Evolutionary conservation across 2,888 invertebrate genomes (phyloP).

Genomic region (Tetheella fluctuosa): DNA sequence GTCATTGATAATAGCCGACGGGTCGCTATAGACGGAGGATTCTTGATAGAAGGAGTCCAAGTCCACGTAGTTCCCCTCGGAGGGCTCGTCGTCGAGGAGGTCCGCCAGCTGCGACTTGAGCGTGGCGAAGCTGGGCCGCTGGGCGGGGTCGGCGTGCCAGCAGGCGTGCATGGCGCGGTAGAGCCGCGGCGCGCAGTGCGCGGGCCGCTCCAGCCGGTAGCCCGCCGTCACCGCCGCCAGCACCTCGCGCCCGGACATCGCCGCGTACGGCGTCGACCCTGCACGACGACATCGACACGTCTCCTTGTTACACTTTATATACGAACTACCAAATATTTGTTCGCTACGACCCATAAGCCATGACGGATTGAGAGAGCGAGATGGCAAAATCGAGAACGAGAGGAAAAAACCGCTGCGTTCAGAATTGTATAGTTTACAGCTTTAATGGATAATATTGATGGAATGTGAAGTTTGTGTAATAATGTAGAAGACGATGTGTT

Average conservation of each 20-base stretch:
- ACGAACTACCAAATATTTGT: too few species aligned
- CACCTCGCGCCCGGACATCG: conserved; percentile 93
- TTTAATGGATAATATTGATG: too few species aligned
- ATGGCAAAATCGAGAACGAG: too few species aligned
- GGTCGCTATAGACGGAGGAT: conserved; percentile 83
- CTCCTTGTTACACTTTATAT: too few species aligned
- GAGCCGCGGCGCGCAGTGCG: conserved; percentile 88
- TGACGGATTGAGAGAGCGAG: too few species aligned
- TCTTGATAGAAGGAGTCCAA: conserved; percentile 87
- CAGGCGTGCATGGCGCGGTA: conserved; percentile 81
- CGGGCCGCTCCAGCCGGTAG: conserved; percentile 90
- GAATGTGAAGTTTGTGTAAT: too few species aligned
- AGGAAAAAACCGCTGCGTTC: too few species aligned
- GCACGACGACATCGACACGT: too few species aligned
- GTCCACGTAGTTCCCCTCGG: conserved; percentile 87
- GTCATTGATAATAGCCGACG: conserved; percentile 79
- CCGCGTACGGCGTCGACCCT: conserved; percentile 95
- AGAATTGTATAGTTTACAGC: too few species aligned
- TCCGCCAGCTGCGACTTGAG: conserved; percentile 84
- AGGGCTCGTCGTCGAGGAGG: conserved; percentile 84
- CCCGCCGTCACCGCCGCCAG: conserved; percentile 91
- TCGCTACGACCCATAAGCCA: too few species aligned
- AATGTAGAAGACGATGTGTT: too few species aligned
- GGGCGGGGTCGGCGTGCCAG: conserved; percentile 88
- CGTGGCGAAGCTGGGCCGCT: conserved; percentile 88